Evolutionary conservation across 2,888 invertebrate genomes (phyloP), one percentile per base, ranked within the genome.

Genomic region (Mesorhabditis spiculigera): DNA sequence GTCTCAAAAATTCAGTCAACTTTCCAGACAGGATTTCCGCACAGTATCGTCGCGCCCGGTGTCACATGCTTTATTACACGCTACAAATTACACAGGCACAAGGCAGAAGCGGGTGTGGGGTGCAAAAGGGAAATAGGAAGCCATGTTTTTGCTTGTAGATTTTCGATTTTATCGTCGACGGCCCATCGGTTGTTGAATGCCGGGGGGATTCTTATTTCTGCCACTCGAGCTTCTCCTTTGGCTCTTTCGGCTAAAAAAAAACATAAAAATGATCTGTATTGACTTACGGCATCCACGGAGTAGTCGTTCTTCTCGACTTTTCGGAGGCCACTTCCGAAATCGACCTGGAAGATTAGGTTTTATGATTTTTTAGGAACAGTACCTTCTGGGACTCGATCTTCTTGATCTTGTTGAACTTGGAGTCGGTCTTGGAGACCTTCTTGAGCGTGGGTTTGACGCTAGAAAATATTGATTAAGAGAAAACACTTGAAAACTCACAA

Each of bases 361-460:
- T 50, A n/a, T 10, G 0, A n/a, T 10, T n/a, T 50, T 50, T 10
- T 1, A 5, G 16, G 41, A 16, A 13, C 6, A 5, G 4, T 44
- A 80, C 80, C 71, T 82, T 81, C 45, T 78, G 63, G 28, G 73
- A 78, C 70, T 84, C 77, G 75, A 83, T 81, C 76, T 83, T 85
- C 79, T 82, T 83, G 58, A 85, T 75, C 71, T 84, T 85, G 77
- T 84, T 81, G 78, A 85, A 85, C 68, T 96, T 94, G 91, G 95
- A 94, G 89, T 95, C 95, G 89, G 95, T 95, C 91, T 98, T 98
- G 89, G 96, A 96, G 84, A 98, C 96, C 91, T 98, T 98, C 91
- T 97, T 97, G 89, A 98, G 73, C 5, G 85, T 85, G 45, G 85
- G 85, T 70, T 85, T 85, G 63, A 85, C 85, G 80, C 84, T 84